These are phyloP conservation scores for Hirundo rustica DNA, from an alignment of 2,797 vertebrate species.

Conservation along the genomic window DNA sequence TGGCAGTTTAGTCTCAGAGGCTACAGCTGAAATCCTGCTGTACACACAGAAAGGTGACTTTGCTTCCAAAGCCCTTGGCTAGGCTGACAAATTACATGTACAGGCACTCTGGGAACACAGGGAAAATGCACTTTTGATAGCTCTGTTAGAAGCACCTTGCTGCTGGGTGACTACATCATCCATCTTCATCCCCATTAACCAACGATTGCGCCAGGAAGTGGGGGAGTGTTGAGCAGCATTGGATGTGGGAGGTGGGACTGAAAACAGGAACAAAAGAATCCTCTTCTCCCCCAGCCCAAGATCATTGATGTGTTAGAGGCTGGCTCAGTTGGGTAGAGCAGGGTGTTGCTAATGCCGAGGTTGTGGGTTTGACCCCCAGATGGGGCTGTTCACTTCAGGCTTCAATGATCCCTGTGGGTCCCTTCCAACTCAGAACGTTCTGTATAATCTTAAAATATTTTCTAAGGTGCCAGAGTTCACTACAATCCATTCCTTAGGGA, in stretches of 20 bases:
- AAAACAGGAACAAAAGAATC: background rate
- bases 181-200: conserved; percentile 10
- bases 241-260: background rate
- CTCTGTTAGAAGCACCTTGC: conserved; percentile 45
- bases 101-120: background rate
- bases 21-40: conserved; percentile 12
- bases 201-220: background rate
- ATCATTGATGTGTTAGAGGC: background rate
- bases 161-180: background rate
- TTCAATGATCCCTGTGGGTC: background rate
- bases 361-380: background rate
- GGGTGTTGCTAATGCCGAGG: background rate
- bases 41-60: background rate
- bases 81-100: conserved; percentile 42
- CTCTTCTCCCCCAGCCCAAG: background rate
- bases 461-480: background rate
- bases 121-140: conserved; percentile 26
- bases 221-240: background rate
- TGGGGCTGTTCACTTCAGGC: background rate
- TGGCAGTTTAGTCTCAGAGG: conserved; percentile 11
- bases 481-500: background rate
- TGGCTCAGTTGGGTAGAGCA: background rate
- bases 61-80: conserved; percentile 32
- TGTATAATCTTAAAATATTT: background rate
- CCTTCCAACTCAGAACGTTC: background rate